Evolutionary conservation across 2,113 vertebrate genomes (phyloP).

Genomic region (Neolamprologus tretocephalus): DNA sequence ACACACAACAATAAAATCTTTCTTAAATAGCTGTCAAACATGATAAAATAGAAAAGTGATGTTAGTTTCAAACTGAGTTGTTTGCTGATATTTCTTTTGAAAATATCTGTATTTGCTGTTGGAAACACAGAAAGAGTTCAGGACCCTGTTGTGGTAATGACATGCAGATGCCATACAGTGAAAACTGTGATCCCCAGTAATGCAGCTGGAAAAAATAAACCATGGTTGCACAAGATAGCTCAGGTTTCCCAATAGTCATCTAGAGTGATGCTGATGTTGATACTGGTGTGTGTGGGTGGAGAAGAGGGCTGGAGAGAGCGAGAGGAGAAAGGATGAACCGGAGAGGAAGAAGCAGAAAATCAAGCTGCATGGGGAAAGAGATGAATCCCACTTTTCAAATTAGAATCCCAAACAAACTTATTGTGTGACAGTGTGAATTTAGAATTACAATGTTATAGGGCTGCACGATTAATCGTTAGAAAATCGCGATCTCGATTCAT

Average conservation of each 20-base stretch:
- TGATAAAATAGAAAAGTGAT: background rate
- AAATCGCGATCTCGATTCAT: too few species aligned
- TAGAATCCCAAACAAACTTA: slow-evolving; percentile 65
- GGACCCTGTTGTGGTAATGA: slow-evolving; percentile 10
- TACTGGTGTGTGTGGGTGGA: slow-evolving; percentile 12
- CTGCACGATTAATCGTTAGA: rapidly evolving
- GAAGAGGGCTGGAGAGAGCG: background rate
- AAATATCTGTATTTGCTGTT: background rate
- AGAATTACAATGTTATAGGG: slow-evolving; percentile 29
- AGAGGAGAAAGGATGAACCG: background rate
- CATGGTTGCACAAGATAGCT: slow-evolving; percentile 10
- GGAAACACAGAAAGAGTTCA: background rate
- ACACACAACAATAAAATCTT: slow-evolving; percentile 27
- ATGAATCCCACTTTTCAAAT: slow-evolving; percentile 59
- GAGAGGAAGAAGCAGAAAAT: background rate
- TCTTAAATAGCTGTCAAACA: background rate
- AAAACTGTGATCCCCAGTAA: slow-evolving; percentile 42
- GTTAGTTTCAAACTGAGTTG: background rate
- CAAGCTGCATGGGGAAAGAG: background rate
- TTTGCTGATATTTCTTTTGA: background rate
- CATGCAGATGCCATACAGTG: slow-evolving; percentile 24
- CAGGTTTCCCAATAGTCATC: slow-evolving; percentile 47
- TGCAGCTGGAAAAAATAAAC: slow-evolving; percentile 47
- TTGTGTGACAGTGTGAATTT: slow-evolving; percentile 62
- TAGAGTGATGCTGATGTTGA: slow-evolving; percentile 43